A percentile compares a stretch with the other conserved stretches of the same genome.
These are phyloP conservation scores for Tenthredo notha DNA, from an alignment of 2,888 invertebrate species.

Conservation along the genomic window DNA sequence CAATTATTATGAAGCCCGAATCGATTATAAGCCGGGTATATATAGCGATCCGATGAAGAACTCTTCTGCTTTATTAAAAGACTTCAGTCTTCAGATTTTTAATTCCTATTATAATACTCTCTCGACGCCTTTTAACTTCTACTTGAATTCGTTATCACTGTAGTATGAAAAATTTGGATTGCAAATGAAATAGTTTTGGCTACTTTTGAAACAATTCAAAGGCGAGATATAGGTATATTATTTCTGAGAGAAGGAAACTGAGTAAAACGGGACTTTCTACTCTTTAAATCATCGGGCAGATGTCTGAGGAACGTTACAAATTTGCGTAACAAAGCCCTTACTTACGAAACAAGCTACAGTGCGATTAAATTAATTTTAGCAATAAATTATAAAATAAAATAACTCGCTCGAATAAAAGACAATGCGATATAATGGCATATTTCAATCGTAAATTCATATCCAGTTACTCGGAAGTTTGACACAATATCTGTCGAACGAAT, in stretches of 20 bases:
- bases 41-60: not conserved
- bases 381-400: conserved; percentile 26
- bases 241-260: conserved; percentile 5
- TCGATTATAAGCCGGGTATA: not conserved
- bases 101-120: not conserved
- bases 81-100: not conserved
- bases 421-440: not conserved
- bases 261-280: conserved; percentile 9
- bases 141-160: conserved; percentile 14
- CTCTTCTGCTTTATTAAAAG: not conserved
- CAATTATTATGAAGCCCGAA: not conserved
- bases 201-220: conserved; percentile 33
- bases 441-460: conserved; percentile 20
- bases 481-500: not conserved
- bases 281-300: conserved; percentile 36
- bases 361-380: conserved; percentile 40
- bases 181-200: conserved; percentile 19
- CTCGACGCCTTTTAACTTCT: not conserved
- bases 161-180: conserved; percentile 5
- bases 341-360: conserved; percentile 24
- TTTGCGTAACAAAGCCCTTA: conserved; percentile 45
- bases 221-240: not conserved
- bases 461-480: not conserved
- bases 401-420: conserved; percentile 19
- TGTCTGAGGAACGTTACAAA: conserved; percentile 33